A percentile compares a stretch with the other conserved stretches of the same genome.
These are phyloP conservation scores for Machimus rusticus DNA, from an alignment of 2,888 invertebrate genomes.

Conservation along the genomic window DNA sequence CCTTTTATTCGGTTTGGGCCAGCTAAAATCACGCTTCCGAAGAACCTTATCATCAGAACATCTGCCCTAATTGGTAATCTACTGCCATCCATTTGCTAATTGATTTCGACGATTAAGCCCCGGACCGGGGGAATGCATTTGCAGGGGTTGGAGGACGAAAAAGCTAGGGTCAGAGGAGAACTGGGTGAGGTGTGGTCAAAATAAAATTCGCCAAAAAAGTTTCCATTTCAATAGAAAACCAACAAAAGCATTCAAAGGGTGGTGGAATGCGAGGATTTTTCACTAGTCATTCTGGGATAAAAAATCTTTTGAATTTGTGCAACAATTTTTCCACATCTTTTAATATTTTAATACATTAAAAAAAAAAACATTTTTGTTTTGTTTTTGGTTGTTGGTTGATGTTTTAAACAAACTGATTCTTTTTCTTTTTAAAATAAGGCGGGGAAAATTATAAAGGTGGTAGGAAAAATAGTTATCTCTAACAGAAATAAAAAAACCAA, in stretches of 20 bases:
- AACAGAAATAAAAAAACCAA: not conserved
- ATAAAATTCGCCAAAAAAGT: slow-evolving; percentile 43
- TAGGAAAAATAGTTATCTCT: not conserved
- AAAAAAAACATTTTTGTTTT: not conserved
- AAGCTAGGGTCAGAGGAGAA: not conserved
- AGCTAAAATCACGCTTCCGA: not conserved
- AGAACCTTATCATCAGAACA: not conserved
- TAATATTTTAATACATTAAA: not conserved
- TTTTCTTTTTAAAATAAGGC: not conserved
- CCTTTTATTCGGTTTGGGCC: not conserved
- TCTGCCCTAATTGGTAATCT: not conserved
- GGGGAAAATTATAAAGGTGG: not conserved
- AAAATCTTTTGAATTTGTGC: not conserved
- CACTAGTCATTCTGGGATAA: not conserved
- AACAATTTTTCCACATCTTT: slow-evolving; percentile 11
- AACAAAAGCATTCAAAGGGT: slow-evolving; percentile 18
- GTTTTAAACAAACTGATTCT: slow-evolving; percentile 5
- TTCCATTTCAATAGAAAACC: slow-evolving; percentile 27
- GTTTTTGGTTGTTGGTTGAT: slow-evolving; percentile 34
- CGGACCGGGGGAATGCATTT: not conserved
- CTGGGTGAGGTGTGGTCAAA: not conserved
- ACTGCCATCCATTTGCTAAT: not conserved
- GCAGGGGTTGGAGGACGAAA: not conserved
- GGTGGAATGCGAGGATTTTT: not conserved
- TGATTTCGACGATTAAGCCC: not conserved